Conservation (phyloP, 2,888 invertebrate species). For the Glaucopsyche alexis region DNA sequence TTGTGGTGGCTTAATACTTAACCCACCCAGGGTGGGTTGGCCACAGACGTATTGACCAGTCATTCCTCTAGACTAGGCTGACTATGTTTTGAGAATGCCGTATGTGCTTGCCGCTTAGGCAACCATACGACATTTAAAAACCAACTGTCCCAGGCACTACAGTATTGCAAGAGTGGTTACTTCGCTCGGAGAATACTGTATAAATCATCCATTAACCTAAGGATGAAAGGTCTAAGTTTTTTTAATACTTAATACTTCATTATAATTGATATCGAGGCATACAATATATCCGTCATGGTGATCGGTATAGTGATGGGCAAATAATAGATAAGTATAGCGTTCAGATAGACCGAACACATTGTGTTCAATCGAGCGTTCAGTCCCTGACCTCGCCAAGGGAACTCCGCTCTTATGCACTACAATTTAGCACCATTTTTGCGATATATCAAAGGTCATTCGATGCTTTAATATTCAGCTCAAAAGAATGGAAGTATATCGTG, state of each 20-base stretch:
- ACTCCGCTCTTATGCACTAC: conserved; percentile 42
- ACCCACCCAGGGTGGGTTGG: no score
- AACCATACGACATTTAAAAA: no score
- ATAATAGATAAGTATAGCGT: conserved; percentile 30
- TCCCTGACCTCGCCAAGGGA: conserved; percentile 48
- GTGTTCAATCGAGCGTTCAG: conserved; percentile 49
- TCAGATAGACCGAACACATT: conserved; percentile 41
- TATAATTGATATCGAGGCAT: conserved; percentile 5
- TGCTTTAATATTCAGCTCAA: conserved; percentile 42
- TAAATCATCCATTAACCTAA: no score
- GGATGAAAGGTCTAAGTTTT: no score
- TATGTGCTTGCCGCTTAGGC: no score
- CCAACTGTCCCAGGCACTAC: no score
- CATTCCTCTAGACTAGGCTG: no score
- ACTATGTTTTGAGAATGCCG: no score
- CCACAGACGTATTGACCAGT: no score
- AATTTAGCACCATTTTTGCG: conserved; percentile 39
- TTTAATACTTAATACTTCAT: no score
- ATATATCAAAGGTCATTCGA: conserved; percentile 37
- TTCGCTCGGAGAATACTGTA: no score
- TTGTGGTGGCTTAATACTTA: neutral
- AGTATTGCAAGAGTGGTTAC: no score
- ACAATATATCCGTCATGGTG: neutral
- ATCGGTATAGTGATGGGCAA: conserved; percentile 3
- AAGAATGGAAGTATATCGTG: conserved; percentile 41